phyloP scores from a whole-genome alignment of 2,888 invertebrate genomes.

The Orthosia gothica region DNA sequence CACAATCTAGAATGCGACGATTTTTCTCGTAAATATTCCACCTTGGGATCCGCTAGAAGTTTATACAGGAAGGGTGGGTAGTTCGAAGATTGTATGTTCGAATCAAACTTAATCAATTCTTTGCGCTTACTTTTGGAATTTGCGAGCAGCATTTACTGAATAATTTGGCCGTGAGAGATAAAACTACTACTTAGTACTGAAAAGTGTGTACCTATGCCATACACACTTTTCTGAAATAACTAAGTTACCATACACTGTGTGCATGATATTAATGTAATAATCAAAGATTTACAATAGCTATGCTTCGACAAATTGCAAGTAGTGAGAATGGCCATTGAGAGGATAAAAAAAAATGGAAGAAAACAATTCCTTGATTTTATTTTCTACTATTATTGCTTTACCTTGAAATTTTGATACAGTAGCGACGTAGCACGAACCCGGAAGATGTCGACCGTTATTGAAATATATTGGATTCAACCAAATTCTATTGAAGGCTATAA shows the following conservation, averaged over 20 bases:
- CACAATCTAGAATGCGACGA: background rate
- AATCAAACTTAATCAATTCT: background rate
- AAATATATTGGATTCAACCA: constrained; percentile 49
- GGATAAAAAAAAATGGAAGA: background rate
- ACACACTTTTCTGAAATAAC: background rate
- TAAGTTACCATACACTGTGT: too few relatives aligned
- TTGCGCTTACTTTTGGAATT: background rate
- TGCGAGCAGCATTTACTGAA: background rate
- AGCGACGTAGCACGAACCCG: constrained; percentile 30
- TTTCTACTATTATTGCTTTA: constrained; percentile 14
- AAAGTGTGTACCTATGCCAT: background rate
- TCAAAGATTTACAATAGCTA: background rate
- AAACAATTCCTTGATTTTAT: constrained; percentile 22
- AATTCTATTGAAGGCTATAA: constrained; percentile 33
- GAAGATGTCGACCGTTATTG: constrained; percentile 48
- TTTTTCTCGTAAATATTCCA: constrained; percentile 1
- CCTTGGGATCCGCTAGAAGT: background rate
- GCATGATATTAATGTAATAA: too few relatives aligned
- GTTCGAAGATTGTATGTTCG: background rate
- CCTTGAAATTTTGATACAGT: constrained; percentile 38
- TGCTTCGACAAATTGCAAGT: background rate
- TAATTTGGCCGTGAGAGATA: background rate
- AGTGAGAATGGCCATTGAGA: background rate
- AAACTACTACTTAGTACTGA: background rate
- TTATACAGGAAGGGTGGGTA: background rate